Evolutionary conservation across 2,113 vertebrate genomes (phyloP).

Genomic region (Sapajus apella): DNA sequence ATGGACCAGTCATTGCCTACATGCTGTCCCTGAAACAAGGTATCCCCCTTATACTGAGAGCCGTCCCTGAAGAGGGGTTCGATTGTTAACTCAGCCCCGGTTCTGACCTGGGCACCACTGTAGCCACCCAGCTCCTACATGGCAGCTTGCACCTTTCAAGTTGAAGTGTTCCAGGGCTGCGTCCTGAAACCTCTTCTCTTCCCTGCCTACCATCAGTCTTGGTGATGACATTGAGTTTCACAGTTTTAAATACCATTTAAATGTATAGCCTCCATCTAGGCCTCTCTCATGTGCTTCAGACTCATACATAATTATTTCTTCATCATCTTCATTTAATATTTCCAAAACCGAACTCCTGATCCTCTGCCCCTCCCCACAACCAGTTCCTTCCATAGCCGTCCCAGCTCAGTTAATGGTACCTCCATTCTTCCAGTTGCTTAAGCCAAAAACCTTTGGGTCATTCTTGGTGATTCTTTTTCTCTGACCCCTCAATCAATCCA

Average conservation of each 20-base stretch:
- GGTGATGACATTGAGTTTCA: background rate
- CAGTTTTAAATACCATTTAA: background rate
- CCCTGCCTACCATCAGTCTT: background rate
- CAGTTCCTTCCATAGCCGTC: background rate
- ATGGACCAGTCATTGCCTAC: background rate
- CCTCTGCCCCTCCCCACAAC: background rate
- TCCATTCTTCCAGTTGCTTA: background rate
- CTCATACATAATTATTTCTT: background rate
- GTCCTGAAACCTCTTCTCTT: background rate
- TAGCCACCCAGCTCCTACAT: background rate
- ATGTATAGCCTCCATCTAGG: background rate
- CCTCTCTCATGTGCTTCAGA: background rate
- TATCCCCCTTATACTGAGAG: background rate
- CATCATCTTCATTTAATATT: background rate
- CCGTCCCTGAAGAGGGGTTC: background rate
- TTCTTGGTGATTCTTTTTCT: background rate
- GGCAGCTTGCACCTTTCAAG: background rate
- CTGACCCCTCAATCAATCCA: background rate
- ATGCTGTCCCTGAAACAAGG: background rate
- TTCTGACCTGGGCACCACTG: background rate
- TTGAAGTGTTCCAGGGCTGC: background rate
- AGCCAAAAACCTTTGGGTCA: background rate
- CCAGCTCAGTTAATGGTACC: background rate
- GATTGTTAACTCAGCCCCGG: too few species aligned
- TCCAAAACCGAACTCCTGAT: background rate